Conservation (phyloP, 2,113 vertebrate species). For the Macquaria australasica region DNA sequence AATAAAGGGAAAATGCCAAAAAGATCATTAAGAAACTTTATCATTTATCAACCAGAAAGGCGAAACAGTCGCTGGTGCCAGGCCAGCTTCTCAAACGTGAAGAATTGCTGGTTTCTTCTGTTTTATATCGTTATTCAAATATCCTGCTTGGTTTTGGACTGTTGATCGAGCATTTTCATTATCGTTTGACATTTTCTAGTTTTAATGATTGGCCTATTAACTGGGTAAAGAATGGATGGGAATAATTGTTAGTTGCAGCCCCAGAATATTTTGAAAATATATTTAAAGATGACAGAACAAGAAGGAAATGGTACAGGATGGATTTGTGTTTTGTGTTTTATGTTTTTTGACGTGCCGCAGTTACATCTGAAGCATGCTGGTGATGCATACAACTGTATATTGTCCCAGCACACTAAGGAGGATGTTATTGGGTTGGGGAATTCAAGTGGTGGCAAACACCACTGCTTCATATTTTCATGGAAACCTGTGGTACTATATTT, state of each 20-base stretch:
- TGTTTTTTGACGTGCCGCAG: background rate
- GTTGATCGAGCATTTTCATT: background rate
- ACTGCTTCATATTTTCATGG: constrained; percentile 1
- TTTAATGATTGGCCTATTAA: background rate
- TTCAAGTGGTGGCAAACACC: background rate
- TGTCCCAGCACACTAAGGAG: background rate
- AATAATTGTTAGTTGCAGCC: background rate
- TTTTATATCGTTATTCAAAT: background rate
- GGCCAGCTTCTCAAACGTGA: background rate
- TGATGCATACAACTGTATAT: background rate
- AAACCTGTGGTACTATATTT: constrained; percentile 10
- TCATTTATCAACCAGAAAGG: background rate
- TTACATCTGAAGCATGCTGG: background rate
- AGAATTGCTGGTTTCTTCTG: background rate
- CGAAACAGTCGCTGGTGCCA: background rate
- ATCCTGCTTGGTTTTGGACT: background rate
- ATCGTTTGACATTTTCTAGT: background rate
- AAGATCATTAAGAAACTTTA: background rate
- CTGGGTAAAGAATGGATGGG: background rate
- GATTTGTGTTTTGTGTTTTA: background rate
- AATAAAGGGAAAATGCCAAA: background rate
- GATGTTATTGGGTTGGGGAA: constrained; percentile 4
- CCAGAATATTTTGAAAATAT: background rate
- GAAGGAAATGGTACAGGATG: background rate
- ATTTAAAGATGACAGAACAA: background rate